A percentile compares a stretch with the other conserved stretches of the same genome.
phyloP scores from a whole-genome alignment of 2,113 vertebrate genomes.

The Cnemophilus loriae region DNA sequence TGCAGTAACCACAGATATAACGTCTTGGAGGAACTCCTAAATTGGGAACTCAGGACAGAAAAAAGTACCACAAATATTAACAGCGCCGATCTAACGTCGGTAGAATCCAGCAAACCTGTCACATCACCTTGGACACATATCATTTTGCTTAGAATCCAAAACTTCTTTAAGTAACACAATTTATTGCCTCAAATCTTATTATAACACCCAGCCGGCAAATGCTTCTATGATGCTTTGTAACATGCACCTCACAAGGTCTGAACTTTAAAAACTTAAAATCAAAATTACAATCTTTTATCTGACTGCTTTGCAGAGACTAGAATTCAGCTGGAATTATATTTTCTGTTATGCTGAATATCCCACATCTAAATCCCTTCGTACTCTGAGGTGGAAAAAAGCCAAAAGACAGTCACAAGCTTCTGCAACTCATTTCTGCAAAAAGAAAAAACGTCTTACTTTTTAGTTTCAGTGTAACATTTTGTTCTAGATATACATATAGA shows the following conservation, averaged over 20 bases:
- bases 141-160: neutral
- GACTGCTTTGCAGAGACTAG: neutral
- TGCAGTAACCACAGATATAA: neutral
- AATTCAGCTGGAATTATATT: neutral
- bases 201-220: neutral
- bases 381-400: neutral
- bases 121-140: neutral
- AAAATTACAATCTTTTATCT: neutral
- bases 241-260: neutral
- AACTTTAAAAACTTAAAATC: neutral
- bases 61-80: neutral
- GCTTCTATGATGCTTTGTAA: neutral
- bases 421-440: neutral
- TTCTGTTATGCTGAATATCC: neutral
- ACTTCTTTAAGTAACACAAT: neutral
- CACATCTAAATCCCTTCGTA: neutral
- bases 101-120: neutral
- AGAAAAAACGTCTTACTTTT: neutral
- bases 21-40: neutral
- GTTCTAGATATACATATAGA: neutral
- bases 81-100: accelerated
- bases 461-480: neutral
- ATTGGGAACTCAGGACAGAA: neutral
- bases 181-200: neutral
- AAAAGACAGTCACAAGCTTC: neutral